These are phyloP conservation scores for Hydrotaea cyrtoneurina DNA, from an alignment of 2,888 invertebrate species.

Conservation along the genomic window DNA sequence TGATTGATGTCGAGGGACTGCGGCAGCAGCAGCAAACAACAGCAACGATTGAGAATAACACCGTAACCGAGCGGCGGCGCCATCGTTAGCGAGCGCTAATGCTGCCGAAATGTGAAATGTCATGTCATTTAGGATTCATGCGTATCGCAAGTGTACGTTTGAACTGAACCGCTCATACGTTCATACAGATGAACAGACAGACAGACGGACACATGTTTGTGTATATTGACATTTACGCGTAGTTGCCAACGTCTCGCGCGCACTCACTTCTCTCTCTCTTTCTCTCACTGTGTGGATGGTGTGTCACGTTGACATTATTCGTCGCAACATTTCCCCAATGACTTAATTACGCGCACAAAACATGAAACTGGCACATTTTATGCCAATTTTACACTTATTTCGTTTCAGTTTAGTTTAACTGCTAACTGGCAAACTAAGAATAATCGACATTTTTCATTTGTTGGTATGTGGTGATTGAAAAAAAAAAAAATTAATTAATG, in stretches of 20 bases:
- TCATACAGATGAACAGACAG: background rate
- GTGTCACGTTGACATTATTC: background rate
- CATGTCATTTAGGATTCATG: background rate
- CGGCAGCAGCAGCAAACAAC: background rate
- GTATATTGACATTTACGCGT: constrained; percentile 9
- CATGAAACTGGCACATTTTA: constrained; percentile 9
- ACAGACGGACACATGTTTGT: constrained; percentile 14
- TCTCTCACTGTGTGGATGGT: background rate
- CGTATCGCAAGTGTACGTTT: constrained; percentile 14
- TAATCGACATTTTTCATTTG: constrained; percentile 38
- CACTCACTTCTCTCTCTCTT: background rate
- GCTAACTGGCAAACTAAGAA: constrained; percentile 3
- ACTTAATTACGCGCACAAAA: constrained; percentile 47
- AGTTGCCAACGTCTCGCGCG: constrained; percentile 34
- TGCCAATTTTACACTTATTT: constrained; percentile 21
- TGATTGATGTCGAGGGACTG: constrained; percentile 38
- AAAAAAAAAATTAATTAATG: constrained; percentile 53
- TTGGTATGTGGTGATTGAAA: constrained; percentile 47
- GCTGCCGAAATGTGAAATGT: background rate
- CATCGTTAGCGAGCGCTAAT: background rate
- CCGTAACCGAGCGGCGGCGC: background rate
- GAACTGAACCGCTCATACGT: constrained; percentile 15
- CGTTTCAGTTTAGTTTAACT: constrained; percentile 31
- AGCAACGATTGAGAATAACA: background rate
- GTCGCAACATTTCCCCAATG: constrained; percentile 54